Conservation (phyloP, 1,140 invertebrate species). For the Chironomus striatipennis region DNA sequence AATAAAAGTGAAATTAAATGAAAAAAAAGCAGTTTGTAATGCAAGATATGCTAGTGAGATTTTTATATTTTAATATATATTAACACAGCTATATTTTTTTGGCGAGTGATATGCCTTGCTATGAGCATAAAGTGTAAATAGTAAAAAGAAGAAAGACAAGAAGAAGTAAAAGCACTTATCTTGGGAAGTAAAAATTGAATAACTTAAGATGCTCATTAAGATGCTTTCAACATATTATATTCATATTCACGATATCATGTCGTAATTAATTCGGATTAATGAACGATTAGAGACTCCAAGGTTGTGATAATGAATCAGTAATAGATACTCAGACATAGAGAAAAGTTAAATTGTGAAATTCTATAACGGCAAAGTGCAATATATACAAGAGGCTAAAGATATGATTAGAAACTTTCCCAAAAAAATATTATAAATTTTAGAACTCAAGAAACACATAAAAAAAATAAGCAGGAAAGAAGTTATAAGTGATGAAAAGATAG, state of each 20-base stretch:
- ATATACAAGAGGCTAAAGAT: background rate
- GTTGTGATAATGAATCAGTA: background rate
- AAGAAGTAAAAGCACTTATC: background rate
- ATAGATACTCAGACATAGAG: background rate
- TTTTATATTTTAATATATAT: no score
- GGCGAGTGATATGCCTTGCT: background rate
- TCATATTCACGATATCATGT: background rate
- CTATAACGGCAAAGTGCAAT: constrained; percentile 7
- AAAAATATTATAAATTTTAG: no score
- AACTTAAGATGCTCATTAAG: background rate
- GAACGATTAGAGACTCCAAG: background rate
- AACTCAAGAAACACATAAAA: background rate
- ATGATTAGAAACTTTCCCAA: no score
- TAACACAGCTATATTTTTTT: background rate
- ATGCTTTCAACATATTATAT: constrained; percentile 3
- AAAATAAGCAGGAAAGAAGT: background rate
- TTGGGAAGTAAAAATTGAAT: background rate
- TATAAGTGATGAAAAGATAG: background rate
- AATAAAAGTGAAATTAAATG: constrained; percentile 6
- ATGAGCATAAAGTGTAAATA: background rate
- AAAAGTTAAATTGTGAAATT: background rate
- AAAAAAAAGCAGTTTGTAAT: background rate
- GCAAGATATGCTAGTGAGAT: background rate
- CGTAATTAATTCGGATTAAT: background rate
- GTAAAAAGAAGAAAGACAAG: background rate